Evolutionary conservation across 2,797 vertebrate species (phyloP), one percentile per base, ranked within the genome.

Genomic region (Apogon talboti): DNA sequence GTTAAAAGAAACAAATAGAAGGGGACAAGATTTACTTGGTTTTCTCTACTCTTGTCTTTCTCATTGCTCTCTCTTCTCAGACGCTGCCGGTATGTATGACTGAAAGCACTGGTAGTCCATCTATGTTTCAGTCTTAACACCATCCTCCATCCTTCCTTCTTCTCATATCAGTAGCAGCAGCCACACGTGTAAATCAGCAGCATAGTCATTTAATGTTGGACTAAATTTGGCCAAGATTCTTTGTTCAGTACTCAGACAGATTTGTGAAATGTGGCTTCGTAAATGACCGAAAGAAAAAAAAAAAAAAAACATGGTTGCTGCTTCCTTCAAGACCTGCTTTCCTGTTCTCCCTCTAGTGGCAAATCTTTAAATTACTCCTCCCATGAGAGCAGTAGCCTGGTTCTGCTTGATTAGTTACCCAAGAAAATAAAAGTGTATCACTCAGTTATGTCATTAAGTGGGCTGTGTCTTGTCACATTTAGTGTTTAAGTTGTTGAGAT

Each of bases 61-160:
- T 91, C 91, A 87, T 91, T 92, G 94, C 93, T 89, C 81, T 88
- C 91, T 84, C 86, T 66, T 91, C 89, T 87, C 94, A 97, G 96
- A 96, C 92, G 91, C 92, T 86, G 94, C 95, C 65, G 96, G 96
- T 97, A 96, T 81, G 96, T 96, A 96, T 93, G 76, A 70, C 65
- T 81, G 72, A 82, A 84, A 77, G 54, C 73, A 68, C 65, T 71
- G 67, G 56, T 84, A 71, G 75, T 69, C 79, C 60, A n/a, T 74
- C 53, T 84, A 68, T 76, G 71, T 83, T 66, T 79, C 41, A 84
- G 59, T 63, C 7, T 19, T 52, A 44, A 28, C 71, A 52, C 51
- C 51, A 52, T 69, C 60, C 54, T 45, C 45, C 30, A 49, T 51
- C 46, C 44, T 18, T 51, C 28, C 18, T 30, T 46, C 46, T 63